phyloP scores from a whole-genome alignment of 2,888 invertebrate species.

The Noctua comes region DNA sequence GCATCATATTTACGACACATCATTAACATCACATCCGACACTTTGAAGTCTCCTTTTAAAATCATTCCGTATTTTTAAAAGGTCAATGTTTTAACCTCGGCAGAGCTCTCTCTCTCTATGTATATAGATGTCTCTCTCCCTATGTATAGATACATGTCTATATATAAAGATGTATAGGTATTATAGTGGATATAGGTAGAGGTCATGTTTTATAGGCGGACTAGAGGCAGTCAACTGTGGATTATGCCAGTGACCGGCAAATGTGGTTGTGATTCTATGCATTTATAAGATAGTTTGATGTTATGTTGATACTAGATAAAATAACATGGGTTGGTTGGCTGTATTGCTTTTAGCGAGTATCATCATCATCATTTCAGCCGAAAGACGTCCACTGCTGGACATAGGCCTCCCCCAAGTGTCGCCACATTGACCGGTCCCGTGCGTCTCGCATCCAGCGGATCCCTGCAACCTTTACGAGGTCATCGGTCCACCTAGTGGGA shows the following conservation, averaged over 20 bases:
- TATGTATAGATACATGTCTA: not conserved
- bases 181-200: conserved; percentile 6
- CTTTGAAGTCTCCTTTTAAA: conserved; percentile 33
- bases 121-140: not conserved
- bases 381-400: too few species aligned
- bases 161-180: not conserved
- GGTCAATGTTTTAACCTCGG: conserved; percentile 38
- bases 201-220: conserved; percentile 47
- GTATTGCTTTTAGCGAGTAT: too few species aligned
- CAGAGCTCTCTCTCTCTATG: conserved; percentile 9
- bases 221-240: conserved; percentile 43
- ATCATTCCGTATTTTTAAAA: conserved; percentile 43
- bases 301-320: conserved; percentile 5
- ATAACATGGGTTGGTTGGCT: not conserved
- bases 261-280: conserved; percentile 43
- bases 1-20: conserved; percentile 40
- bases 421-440: too few species aligned
- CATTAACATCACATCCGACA: conserved; percentile 24
- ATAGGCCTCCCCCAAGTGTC: too few species aligned
- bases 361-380: too few species aligned
- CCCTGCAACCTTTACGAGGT: too few species aligned
- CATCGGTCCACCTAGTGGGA: too few species aligned
- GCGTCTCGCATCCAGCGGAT: too few species aligned
- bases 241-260: conserved; percentile 57
- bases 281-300: conserved; percentile 29